These are phyloP conservation scores for Petrocephalus sullivani DNA, from an alignment of 2,797 vertebrate genomes.

Conservation along the genomic window DNA sequence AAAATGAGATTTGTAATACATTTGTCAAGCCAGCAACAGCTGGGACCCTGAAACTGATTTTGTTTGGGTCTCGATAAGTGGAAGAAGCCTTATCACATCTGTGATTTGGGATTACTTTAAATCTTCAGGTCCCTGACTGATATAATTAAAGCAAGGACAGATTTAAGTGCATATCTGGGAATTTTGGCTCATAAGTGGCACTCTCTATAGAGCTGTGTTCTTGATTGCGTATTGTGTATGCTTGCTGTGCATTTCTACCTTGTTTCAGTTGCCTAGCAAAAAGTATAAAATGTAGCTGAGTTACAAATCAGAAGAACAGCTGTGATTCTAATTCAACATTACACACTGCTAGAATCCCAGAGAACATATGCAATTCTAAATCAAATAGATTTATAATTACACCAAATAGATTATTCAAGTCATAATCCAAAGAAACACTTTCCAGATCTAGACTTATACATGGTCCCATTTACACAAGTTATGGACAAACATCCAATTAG, in stretches of 20 bases:
- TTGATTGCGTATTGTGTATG: neutral
- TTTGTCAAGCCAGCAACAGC: neutral
- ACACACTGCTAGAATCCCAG: neutral
- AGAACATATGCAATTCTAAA: neutral
- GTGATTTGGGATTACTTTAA: neutral
- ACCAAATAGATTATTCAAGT: neutral
- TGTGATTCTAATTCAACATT: neutral
- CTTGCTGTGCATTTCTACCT: neutral
- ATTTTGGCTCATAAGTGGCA: neutral
- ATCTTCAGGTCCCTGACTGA: neutral
- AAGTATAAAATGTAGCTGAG: neutral
- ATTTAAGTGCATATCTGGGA: neutral
- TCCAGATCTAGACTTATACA: neutral
- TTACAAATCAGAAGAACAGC: neutral
- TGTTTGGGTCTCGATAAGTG: neutral
- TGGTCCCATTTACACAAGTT: neutral
- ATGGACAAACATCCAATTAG: neutral
- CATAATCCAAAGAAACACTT: neutral
- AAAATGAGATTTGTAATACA: slow-evolving; percentile 4
- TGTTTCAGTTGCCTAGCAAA: neutral
- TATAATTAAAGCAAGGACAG: neutral
- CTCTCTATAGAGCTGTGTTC: neutral
- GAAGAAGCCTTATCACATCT: neutral
- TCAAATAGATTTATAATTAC: neutral
- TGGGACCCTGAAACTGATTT: neutral